Conservation (phyloP, 2,888 invertebrate species). For the Lamellibrachia satsuma region DNA sequence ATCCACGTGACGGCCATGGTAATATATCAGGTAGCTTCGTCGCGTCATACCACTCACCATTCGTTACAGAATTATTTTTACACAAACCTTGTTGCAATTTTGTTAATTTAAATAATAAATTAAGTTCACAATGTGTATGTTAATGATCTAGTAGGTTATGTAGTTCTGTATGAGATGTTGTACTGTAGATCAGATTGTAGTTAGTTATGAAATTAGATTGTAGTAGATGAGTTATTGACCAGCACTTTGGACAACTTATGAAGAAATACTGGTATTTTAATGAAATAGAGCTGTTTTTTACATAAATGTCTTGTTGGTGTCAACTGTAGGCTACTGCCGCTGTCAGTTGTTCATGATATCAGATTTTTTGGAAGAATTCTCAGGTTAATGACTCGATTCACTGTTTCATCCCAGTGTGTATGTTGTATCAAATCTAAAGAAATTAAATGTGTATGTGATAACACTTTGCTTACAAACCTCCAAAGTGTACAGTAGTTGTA, state of each 20-base stretch:
- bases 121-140: not conserved
- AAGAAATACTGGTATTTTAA: not conserved
- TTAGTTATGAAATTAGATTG: not conserved
- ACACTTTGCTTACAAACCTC: not conserved
- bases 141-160: not conserved
- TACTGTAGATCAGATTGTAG: not conserved
- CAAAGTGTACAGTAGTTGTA: not conserved
- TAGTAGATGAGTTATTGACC: not conserved
- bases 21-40: slow-evolving; percentile 9
- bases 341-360: not conserved
- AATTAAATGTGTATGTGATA: not conserved
- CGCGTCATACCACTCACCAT: not conserved
- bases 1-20: not conserved
- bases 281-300: not conserved
- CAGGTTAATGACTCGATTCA: not conserved
- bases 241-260: not conserved
- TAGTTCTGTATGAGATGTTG: not conserved
- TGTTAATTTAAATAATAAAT: not conserved
- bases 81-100: slow-evolving; percentile 10
- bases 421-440: not conserved
- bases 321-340: not conserved
- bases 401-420: not conserved
- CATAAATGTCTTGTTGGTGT: not conserved
- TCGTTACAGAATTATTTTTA: not conserved
- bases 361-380: not conserved